These are phyloP conservation scores for Pollenia griseotomentosa DNA, from an alignment of 2,888 invertebrate genomes.

Conservation along the genomic window DNA sequence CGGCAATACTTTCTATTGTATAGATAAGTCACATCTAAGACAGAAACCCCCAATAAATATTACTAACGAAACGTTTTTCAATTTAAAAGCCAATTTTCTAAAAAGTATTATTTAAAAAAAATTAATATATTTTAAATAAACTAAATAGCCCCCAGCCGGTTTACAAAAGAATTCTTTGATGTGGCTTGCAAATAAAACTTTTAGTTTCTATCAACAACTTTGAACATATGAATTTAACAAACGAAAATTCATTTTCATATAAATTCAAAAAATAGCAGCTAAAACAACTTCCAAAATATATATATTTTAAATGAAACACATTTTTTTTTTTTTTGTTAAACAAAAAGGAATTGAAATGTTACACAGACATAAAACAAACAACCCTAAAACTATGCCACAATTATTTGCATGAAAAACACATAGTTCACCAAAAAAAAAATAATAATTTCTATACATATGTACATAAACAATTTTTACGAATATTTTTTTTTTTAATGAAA, in stretches of 20 bases:
- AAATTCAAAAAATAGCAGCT: background rate
- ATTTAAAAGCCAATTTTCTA: no score
- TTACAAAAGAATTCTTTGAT: constrained; percentile 43
- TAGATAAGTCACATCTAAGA: no score
- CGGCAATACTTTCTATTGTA: no score
- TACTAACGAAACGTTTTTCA: no score
- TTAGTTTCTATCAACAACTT: constrained; percentile 30
- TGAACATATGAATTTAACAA: constrained; percentile 23
- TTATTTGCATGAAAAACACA: constrained; percentile 56
- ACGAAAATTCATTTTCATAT: constrained; percentile 34
- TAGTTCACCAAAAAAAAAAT: constrained; percentile 27
- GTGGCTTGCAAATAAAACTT: constrained; percentile 61
- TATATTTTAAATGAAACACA: constrained; percentile 52
- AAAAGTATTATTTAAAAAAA: no score
- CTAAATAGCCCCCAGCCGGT: no score
- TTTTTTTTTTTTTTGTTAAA: constrained; percentile 53
- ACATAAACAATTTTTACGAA: constrained; percentile 52
- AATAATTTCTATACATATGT: constrained; percentile 4
- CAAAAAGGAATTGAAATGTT: constrained; percentile 43
- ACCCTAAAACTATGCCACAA: constrained; percentile 70
- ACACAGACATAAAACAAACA: constrained; percentile 35
- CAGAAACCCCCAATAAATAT: no score
- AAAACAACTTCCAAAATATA: constrained; percentile 10
- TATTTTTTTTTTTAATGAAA: constrained; percentile 47
- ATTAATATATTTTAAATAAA: no score